Evolutionary conservation across 2,113 vertebrate species (phyloP), one percentile per base, ranked within the genome.

Genomic region (Salvelinus sp.): DNA sequence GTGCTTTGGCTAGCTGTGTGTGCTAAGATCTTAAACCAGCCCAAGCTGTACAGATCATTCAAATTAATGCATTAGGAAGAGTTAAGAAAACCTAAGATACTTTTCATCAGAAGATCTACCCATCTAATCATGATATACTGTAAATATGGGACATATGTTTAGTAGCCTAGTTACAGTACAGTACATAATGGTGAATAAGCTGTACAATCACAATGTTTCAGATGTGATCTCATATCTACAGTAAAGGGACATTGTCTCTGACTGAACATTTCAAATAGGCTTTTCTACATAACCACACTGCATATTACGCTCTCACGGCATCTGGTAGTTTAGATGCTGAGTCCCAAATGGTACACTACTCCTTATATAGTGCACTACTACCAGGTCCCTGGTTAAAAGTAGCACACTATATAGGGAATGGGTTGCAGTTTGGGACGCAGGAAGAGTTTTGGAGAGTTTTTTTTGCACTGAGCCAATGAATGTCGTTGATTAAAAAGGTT

Each of bases 11-110:
- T 78, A 44, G 47, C 64, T 79, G 50, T 54, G 16, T 54, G 14
- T 54, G 48, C 68, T 79, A 77, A 84, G 81, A 76, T 77, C 3
- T 70, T 75, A 64, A 74, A 78, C 54, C 74, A 80, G 47, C n/a
- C 23, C 57, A 76, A 3, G 6, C 75, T 60, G 48, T 74, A 74
- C 76, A 79, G 73, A 71, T 79, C 23, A 48, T 71, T 30, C 68
- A n/a, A 16, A 28, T 57, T 80, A 80, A 84, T 73, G 76, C 72
- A 79, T 79, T 72, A 65, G 62, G 68, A 48, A 73, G 69, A 80
- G 74, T 47, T 70, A 78, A 73, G 20, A 12, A 76, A 62, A 76
- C 27, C 4, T 18, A 63, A 57, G 71, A 48, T 63, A 70, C 23
- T n/a, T 25, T 65, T 80, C 33, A 67, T 72, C n/a, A 70, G 14